Conservation (phyloP, 2,888 invertebrate species). For the Antheraea yamamai region DNA sequence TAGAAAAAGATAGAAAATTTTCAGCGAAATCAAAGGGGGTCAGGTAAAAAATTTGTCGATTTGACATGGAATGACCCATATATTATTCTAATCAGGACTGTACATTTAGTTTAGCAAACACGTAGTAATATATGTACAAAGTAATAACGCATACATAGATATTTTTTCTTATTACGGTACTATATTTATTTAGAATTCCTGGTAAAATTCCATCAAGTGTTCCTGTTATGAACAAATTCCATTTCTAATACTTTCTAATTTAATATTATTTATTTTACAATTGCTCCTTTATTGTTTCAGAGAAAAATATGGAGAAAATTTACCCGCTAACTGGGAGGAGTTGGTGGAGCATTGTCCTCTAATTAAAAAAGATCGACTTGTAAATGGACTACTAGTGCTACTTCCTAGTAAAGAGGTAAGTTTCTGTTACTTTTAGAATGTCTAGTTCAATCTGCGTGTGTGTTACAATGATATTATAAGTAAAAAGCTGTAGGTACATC, state of each 20-base stretch:
- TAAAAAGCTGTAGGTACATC: too few species aligned
- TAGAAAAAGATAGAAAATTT: too few species aligned
- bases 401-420: slow-evolving; percentile 69
- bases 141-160: too few species aligned
- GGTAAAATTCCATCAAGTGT: not conserved
- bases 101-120: too few species aligned
- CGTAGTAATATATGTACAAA: too few species aligned
- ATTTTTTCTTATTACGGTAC: too few species aligned
- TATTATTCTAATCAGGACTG: too few species aligned
- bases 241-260: not conserved
- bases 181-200: not conserved
- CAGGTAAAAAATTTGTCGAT: too few species aligned
- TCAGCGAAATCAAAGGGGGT: too few species aligned
- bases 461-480: too few species aligned
- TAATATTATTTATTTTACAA: not conserved
- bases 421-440: slow-evolving; percentile 19
- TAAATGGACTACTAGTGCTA: slow-evolving; percentile 76
- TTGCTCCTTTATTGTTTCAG: slow-evolving; percentile 56
- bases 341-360: slow-evolving; percentile 81
- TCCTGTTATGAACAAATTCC: not conserved
- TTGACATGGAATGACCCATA: too few species aligned
- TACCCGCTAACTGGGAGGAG: slow-evolving; percentile 87
- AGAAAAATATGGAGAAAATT: slow-evolving; percentile 83
- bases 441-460: not conserved
- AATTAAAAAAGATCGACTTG: slow-evolving; percentile 79